Percentiles rank a stretch among this genome's conserved stretches.
Conservation (phyloP, 2,888 invertebrate species). For the Trissolcus japonicus region DNA sequence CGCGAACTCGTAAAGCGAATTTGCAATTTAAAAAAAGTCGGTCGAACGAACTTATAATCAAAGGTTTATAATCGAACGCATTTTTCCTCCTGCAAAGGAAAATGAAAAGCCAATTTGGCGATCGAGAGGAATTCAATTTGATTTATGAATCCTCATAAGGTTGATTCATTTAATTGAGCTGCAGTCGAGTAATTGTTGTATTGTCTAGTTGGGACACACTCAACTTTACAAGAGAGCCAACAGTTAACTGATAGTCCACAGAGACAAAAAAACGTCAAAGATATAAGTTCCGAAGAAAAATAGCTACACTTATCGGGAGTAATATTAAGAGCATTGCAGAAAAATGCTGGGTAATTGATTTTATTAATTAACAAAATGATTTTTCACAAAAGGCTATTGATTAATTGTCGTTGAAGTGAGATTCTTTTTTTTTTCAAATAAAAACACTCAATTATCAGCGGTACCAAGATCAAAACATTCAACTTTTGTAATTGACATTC, state of each 20-base stretch:
- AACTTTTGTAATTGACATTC: conserved; percentile 9
- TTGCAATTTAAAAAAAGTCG: conserved; percentile 33
- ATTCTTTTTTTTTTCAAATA: background rate
- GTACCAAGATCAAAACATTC: background rate
- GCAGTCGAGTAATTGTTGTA: conserved; percentile 8
- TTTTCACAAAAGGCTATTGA: background rate
- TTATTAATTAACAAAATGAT: background rate
- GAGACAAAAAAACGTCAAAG: background rate
- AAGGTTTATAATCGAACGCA: conserved; percentile 20
- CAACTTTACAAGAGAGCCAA: no score
- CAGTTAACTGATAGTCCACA: no score
- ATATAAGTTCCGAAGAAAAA: background rate
- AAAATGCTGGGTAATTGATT: background rate
- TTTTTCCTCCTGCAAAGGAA: background rate
- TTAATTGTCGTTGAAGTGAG: background rate
- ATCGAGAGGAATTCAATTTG: conserved; percentile 17
- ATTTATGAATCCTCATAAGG: conserved; percentile 10
- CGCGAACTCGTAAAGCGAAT: conserved; percentile 33
- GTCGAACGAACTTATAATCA: conserved; percentile 20
- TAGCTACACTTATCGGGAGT: background rate
- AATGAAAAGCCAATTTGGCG: conserved; percentile 4
- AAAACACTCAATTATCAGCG: background rate
- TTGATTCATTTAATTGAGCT: conserved; percentile 31
- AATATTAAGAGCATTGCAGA: background rate
- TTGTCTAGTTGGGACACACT: no score